Evolutionary conservation across 1,140 invertebrate genomes (phyloP), one percentile per base, ranked within the genome.

Genomic region (Drosophila albomicans): DNA sequence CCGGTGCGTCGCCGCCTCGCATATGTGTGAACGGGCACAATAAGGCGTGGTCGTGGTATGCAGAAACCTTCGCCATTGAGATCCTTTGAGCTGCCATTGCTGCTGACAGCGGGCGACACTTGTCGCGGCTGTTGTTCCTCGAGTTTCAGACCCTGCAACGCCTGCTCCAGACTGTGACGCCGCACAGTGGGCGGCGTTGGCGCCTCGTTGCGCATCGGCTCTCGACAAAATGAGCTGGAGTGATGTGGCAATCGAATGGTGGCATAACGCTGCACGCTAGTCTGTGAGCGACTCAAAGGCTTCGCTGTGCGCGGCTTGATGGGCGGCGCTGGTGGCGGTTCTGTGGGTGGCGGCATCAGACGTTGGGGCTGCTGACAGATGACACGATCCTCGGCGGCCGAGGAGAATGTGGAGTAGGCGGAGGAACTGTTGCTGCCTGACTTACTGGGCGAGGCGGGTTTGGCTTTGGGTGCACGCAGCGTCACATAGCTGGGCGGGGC

Each of bases 11-110:
- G 93, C 75, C 95, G 95, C 66, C 96, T 93, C 30, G 96, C 96
- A 92, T 97, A 97, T 2, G 96, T 97, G 93, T 97, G 96, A 62
- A 97, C 96, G 49, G 96, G 96, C 61, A 97, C 96, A 81, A 97
- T 96, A 66, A 97, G 94, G 88, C 96, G 96, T 11, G 96, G 96
- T 81, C 97, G 93, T 1, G 97, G 97, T 91, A 97, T 97, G 46
- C 94, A 94, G 93, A 97, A 97, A 74, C 96, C 95, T 6, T 94
- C 94, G 41, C 86, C 81, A 51, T 79, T 89, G 78, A 89, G 86
- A 89, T 89, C 85, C 75, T 89, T 89, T 1, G 84, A 75, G 65
- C 81, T 89, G 86, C 81, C 85, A 71, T 81, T 78, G 10, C 85
- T 89, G 69, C 81, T 85, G 51, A 52, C 68, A 49, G 80, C 75